Conservation (phyloP, 2,888 invertebrate species). For the Noctua janthina region DNA sequence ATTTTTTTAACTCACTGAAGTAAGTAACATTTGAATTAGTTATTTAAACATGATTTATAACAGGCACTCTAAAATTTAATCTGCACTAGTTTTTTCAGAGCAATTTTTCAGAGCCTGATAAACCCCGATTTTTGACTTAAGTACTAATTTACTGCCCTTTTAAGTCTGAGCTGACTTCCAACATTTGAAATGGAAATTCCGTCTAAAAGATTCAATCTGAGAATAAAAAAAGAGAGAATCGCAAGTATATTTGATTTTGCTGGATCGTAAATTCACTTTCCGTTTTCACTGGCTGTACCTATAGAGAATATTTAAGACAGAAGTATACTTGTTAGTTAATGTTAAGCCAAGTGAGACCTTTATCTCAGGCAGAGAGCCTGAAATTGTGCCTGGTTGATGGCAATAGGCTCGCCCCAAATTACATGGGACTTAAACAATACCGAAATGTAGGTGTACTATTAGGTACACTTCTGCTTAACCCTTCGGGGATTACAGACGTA, state of each 20-base stretch:
- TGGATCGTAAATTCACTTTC: constrained; percentile 45
- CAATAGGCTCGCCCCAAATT: neutral
- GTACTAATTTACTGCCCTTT: constrained; percentile 14
- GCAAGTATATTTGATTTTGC: constrained; percentile 18
- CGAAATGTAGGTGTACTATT: neutral
- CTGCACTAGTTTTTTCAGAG: neutral
- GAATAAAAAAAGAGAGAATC: neutral
- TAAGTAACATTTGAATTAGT: neutral
- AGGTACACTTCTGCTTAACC: neutral
- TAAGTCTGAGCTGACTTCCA: neutral
- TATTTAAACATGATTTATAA: constrained; percentile 17
- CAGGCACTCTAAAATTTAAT: neutral
- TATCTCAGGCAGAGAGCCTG: neutral
- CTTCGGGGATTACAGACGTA: too few species aligned
- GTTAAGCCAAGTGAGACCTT: neutral
- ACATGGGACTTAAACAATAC: neutral
- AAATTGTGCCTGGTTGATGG: neutral
- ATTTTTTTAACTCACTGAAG: neutral
- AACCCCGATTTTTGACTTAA: neutral
- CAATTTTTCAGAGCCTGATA: neutral
- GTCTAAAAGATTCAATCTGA: neutral
- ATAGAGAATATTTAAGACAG: constrained; percentile 5
- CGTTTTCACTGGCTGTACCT: constrained; percentile 27
- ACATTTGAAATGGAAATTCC: constrained; percentile 24
- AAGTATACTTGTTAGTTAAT: constrained; percentile 19